Percentiles rank a stretch among this genome's conserved stretches.
phyloP scores from a whole-genome alignment of 1,140 invertebrate genomes.

The Drosophila auraria region DNA sequence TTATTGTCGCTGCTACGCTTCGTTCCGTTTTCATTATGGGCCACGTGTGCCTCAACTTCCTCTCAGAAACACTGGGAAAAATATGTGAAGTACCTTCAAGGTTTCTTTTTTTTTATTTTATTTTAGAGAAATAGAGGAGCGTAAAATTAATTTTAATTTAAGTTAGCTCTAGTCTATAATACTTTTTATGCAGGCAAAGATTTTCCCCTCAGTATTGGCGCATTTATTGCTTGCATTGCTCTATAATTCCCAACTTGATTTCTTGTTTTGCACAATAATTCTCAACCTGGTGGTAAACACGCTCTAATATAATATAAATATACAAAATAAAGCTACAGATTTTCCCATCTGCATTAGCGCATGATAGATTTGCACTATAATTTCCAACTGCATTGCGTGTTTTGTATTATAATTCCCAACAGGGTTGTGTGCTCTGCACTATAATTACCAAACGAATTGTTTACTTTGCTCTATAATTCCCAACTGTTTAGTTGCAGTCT shows the following conservation, averaged over 20 bases:
- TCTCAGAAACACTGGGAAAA: conserved; percentile 21
- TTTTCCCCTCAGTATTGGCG: background rate
- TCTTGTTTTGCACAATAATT: background rate
- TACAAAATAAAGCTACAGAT: too few species aligned
- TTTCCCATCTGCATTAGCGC: too few species aligned
- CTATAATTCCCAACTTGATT: background rate
- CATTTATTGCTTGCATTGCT: background rate
- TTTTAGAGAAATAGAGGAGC: too few species aligned
- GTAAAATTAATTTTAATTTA: too few species aligned
- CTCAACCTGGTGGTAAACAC: background rate
- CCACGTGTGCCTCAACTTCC: conserved; percentile 67
- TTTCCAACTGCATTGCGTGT: background rate
- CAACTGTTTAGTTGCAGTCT: too few species aligned
- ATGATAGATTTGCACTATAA: background rate
- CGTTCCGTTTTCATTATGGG: conserved; percentile 72
- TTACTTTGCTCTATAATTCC: too few species aligned
- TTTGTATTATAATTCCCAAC: background rate
- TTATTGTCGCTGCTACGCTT: conserved; percentile 47
- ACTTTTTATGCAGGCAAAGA: background rate
- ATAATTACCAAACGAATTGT: too few species aligned
- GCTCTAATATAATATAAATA: too few species aligned
- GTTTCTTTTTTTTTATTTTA: too few species aligned
- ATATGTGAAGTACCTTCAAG: background rate
- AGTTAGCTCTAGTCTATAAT: too few species aligned
- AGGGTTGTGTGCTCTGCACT: too few species aligned